A percentile compares a stretch with the other conserved stretches of the same genome.
These are phyloP conservation scores for Crematogaster levior DNA, from an alignment of 2,888 invertebrate species.

Conservation along the genomic window DNA sequence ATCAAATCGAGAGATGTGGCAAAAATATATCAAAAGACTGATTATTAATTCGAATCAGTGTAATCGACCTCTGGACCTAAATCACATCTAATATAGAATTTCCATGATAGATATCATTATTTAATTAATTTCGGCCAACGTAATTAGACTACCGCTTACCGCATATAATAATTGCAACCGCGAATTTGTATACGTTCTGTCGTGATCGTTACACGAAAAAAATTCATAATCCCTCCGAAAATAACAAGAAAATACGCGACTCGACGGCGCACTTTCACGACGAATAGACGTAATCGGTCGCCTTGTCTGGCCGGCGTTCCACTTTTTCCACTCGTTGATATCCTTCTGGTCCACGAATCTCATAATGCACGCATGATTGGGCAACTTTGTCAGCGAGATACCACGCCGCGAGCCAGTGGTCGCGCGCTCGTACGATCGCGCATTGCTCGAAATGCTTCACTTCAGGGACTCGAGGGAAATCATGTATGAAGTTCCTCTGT, in stretches of 20 bases:
- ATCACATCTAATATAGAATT: constrained; percentile 41
- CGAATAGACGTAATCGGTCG: constrained; percentile 10
- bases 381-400: constrained; percentile 81
- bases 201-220: background rate
- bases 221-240: constrained; percentile 18
- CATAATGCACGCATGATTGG: constrained; percentile 83
- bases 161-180: constrained; percentile 17
- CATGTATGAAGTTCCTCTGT: constrained; percentile 84
- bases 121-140: constrained; percentile 1
- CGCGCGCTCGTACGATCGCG: constrained; percentile 73
- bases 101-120: constrained; percentile 2
- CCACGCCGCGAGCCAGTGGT: constrained; percentile 72
- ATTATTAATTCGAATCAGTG: constrained; percentile 30
- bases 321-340: constrained; percentile 49
- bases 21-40: constrained; percentile 21
- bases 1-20: constrained; percentile 1
- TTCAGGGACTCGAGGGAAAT: constrained; percentile 84
- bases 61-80: background rate
- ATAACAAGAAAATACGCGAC: constrained; percentile 4
- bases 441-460: constrained; percentile 84
- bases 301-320: constrained; percentile 40
- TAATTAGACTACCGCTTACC: constrained; percentile 25
- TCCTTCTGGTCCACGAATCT: constrained; percentile 79
- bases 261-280: background rate
- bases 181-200: background rate